A percentile compares a stretch with the other conserved stretches of the same genome.
Evolutionary conservation across 2,888 invertebrate species (phyloP).

Genomic region (Trissolcus brochymenae): DNA sequence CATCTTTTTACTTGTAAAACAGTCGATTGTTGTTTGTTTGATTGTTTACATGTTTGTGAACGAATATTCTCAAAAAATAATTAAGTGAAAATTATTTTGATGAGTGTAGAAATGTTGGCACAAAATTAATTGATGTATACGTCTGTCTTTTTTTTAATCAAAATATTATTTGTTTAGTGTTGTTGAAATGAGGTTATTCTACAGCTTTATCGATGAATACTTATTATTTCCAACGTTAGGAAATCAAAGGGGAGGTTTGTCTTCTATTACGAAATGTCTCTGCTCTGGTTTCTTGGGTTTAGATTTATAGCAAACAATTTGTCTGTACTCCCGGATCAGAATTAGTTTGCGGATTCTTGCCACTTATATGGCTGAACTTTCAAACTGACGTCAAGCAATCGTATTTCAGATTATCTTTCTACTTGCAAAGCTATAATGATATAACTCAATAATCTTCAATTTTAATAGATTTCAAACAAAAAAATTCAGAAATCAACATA

Average conservation of each 20-base stretch:
- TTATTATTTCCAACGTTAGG: constrained; percentile 12
- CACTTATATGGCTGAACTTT: constrained; percentile 49
- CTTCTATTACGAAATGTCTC: constrained; percentile 75
- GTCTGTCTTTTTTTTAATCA: too few species aligned
- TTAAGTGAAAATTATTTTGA: too few species aligned
- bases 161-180: too few species aligned
- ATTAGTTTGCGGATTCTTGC: constrained; percentile 72
- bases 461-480: too few species aligned
- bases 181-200: too few species aligned
- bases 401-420: constrained; percentile 51
- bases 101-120: too few species aligned
- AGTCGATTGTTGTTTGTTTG: too few species aligned
- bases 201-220: constrained; percentile 65
- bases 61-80: too few species aligned
- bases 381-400: constrained; percentile 57
- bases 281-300: constrained; percentile 71
- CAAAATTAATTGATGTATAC: too few species aligned
- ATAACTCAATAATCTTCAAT: too few species aligned
- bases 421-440: not conserved
- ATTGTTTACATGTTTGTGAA: too few species aligned
- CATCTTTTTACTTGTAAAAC: constrained; percentile 50
- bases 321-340: constrained; percentile 75
- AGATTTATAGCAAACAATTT: constrained; percentile 75
- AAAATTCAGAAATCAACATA: too few species aligned
- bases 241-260: constrained; percentile 67